These are phyloP conservation scores for Phataginus tetradactyla DNA, from an alignment of 2,797 vertebrate genomes.

Conservation along the genomic window DNA sequence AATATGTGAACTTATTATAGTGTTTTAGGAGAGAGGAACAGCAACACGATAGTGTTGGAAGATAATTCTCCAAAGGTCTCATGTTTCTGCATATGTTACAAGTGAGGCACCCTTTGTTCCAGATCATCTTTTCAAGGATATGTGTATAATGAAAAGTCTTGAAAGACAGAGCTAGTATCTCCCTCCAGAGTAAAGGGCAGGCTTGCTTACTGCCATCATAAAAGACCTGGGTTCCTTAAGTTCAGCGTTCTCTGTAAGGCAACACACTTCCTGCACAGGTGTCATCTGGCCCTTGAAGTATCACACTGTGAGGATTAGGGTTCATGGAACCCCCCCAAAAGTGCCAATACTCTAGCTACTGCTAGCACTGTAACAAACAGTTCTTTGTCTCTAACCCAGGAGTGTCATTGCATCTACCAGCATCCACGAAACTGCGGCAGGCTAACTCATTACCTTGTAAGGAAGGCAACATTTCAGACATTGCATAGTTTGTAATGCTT, in stretches of 20 bases:
- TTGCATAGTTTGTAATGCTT: background rate
- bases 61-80: background rate
- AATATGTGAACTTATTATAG: background rate
- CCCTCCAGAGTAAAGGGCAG: background rate
- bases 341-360: background rate
- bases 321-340: background rate
- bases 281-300: background rate
- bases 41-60: background rate
- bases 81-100: background rate
- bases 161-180: background rate
- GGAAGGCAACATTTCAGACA: background rate
- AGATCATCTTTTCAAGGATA: background rate
- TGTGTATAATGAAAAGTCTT: background rate
- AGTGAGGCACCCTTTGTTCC: background rate
- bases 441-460: background rate
- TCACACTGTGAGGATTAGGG: background rate
- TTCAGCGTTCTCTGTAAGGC: background rate
- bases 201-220: background rate
- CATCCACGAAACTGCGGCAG: background rate
- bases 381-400: background rate
- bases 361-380: background rate
- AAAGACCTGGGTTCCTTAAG: background rate
- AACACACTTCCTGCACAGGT: no score
- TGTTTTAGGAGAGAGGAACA: background rate
- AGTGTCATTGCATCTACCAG: background rate